Percentiles rank a stretch among this genome's conserved stretches.
Evolutionary conservation across 1,140 invertebrate species (phyloP).

Genomic region (Dendroctonus ponderosae): DNA sequence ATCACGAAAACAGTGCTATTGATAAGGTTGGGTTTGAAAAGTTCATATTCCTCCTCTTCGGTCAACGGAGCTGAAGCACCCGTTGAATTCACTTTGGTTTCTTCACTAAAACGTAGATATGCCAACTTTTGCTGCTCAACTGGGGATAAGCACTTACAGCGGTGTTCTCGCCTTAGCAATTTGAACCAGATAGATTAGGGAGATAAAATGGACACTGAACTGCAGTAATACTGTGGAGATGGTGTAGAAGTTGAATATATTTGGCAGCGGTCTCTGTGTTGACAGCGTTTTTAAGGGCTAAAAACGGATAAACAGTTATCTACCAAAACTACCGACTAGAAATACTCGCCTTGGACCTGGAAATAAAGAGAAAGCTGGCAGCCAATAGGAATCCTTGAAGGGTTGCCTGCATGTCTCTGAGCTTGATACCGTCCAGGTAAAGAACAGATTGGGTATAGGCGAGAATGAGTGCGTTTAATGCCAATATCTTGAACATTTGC

Average conservation of each 20-base stretch:
- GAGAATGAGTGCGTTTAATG: constrained; percentile 95
- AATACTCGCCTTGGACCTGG: constrained; percentile 84
- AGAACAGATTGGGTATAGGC: constrained; percentile 99
- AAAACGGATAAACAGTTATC: constrained; percentile 30
- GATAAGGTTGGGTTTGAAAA: constrained; percentile 89
- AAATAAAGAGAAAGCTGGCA: constrained; percentile 97
- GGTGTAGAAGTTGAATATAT: constrained; percentile 99
- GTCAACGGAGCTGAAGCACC: constrained; percentile 15
- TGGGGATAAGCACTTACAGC: constrained; percentile 55
- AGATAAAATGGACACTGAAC: constrained; percentile 92
- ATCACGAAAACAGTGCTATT: constrained; percentile 99
- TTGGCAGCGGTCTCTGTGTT: constrained; percentile 91
- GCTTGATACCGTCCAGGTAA: constrained; percentile 97
- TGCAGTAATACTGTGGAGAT: constrained; percentile 92
- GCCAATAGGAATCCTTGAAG: constrained; percentile 92
- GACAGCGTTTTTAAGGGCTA: constrained; percentile 92
- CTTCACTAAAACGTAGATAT: constrained; percentile 33
- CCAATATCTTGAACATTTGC: constrained; percentile 99
- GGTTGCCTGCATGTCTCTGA: constrained; percentile 96
- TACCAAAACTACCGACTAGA: neutral
- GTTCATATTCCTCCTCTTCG: constrained; percentile 75
- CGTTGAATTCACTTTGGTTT: constrained; percentile 15
- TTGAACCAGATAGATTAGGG: constrained; percentile 86
- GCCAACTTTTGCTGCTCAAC: constrained; percentile 7
- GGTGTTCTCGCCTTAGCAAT: constrained; percentile 70